phyloP scores from a whole-genome alignment of 2,888 invertebrate species.

The Sesia bembeciformis region DNA sequence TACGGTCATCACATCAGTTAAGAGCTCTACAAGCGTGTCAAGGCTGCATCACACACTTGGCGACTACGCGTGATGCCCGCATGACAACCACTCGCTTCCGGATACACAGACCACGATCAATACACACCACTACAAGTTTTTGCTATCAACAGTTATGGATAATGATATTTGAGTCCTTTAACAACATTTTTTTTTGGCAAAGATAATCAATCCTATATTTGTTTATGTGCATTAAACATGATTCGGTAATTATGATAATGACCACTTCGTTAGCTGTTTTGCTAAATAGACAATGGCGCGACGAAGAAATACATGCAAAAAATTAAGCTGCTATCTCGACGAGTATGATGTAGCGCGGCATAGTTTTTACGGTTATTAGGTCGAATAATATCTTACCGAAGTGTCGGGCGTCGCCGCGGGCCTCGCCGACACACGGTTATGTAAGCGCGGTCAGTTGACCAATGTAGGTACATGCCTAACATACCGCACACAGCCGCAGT shows the following conservation, averaged over 20 bases:
- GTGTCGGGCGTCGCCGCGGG: constrained; percentile 3
- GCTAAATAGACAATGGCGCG: not conserved
- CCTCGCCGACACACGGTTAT: constrained; percentile 3
- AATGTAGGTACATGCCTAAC: constrained; percentile 20
- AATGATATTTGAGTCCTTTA: constrained; percentile 13
- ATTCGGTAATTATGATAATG: constrained; percentile 15
- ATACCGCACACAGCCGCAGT: constrained; percentile 10
- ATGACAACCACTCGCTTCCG: constrained; percentile 39
- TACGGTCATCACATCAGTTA: constrained; percentile 36
- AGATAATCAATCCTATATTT: constrained; percentile 5
- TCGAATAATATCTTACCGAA: constrained; percentile 9
- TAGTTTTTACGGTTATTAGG: constrained; percentile 18
- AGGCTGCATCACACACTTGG: constrained; percentile 29
- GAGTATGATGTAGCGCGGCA: constrained; percentile 7
- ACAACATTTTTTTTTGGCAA: constrained; percentile 6
- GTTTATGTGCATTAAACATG: constrained; percentile 14
- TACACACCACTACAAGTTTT: constrained; percentile 18
- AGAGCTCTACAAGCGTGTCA: constrained; percentile 39
- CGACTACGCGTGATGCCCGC: constrained; percentile 23
- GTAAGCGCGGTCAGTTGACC: constrained; percentile 25
- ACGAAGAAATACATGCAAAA: not conserved
- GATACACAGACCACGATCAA: constrained; percentile 23
- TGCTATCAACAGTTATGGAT: constrained; percentile 11
- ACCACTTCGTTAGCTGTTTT: constrained; percentile 4
- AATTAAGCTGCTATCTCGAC: not conserved